Evolutionary conservation across 2,797 vertebrate genomes (phyloP), one percentile per base, ranked within the genome.

Genomic region (Acanthurus leucopareius): DNA sequence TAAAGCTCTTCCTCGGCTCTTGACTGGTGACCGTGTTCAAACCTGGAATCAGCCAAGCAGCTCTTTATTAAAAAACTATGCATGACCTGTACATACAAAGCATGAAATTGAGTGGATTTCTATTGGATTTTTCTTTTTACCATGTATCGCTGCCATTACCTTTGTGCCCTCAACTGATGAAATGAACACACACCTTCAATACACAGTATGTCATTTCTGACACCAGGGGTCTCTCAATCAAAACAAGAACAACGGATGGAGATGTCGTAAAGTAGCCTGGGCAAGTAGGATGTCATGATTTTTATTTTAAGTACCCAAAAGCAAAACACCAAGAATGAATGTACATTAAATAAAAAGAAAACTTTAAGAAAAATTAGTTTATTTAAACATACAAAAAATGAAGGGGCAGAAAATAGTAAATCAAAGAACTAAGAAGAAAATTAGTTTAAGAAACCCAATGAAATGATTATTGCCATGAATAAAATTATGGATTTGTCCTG

Each of bases 1-100:
- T 75, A 54, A 87, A 89, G 79, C 84, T 85, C 70, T 84, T 74
- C 68, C 65, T 79, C 42, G 20, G 22, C 58, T 72, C 65, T 74
- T 76, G 64, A 79, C 75, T 71, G 52, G 60, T 80, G 69, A 58
- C 52, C 62, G 0, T 20, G 53, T 73, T 88, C 59, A 85, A 51
- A 81, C 61, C 28, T 25, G 56, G 79, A 74, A 35, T 76, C 42
- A 61, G n/a, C 25, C 58, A 69, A 25, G 64, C 79, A 71, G 74
- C 49, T 75, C 65, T 72, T 74, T 64, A 69, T 75, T 70, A 48
- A 54, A 72, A 75, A 78, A 52, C 56, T 58, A 80, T 42, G 14
- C 38, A 54, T 58, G 77, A 70, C 78, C 28, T 51, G 7, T 54
- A 84, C 10, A 44, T 15, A 19, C 53, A 53, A 40, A 68, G 44